These are phyloP conservation scores for Elanus axillaris DNA, from an alignment of 2,113 vertebrate species.

Conservation along the genomic window DNA sequence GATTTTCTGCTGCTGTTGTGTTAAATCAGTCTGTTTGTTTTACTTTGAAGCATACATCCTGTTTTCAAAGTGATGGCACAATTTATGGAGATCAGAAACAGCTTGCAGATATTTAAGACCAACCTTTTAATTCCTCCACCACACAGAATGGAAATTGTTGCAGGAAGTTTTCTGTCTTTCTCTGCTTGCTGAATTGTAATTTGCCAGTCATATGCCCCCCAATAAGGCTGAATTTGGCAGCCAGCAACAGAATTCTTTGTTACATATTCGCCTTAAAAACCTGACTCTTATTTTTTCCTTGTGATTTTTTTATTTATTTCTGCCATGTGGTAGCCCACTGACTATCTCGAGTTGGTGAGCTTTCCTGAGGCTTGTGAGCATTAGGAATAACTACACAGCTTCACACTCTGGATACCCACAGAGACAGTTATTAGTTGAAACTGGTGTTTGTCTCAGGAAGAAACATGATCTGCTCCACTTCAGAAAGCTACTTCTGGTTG, in stretches of 20 bases:
- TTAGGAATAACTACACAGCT: background rate
- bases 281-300: background rate
- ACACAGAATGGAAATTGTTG: background rate
- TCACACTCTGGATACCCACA: background rate
- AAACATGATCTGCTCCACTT: background rate
- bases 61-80: conserved; percentile 1
- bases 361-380: background rate
- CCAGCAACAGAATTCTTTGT: background rate
- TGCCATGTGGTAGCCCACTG: background rate
- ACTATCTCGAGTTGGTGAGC: background rate
- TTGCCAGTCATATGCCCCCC: background rate
- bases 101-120: background rate
- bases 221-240: background rate
- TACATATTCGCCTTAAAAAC: background rate
- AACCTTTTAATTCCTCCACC: background rate
- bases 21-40: background rate
- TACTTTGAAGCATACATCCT: conserved; percentile 6
- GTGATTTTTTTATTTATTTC: background rate
- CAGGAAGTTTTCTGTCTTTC: background rate
- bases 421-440: background rate
- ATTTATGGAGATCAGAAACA: background rate
- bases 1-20: background rate
- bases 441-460: background rate
- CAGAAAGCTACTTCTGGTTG: background rate
- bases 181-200: background rate